phyloP scores from a whole-genome alignment of 2,888 invertebrate species.

The Limnephilus marmoratus region DNA sequence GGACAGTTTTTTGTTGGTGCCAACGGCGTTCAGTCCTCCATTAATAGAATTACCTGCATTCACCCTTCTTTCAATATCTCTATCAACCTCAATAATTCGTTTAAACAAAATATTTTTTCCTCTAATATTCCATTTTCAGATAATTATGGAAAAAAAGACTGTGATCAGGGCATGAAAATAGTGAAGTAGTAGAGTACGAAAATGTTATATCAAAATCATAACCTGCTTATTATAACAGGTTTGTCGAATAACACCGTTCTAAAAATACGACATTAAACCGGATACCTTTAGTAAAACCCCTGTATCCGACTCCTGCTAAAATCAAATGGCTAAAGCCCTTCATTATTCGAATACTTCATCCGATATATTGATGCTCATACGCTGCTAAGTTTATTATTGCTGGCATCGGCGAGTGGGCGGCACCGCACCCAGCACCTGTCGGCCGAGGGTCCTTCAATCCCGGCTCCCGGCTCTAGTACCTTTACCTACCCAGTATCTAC shows the following conservation, averaged over 20 bases:
- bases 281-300: neutral
- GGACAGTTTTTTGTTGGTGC: too few relatives aligned
- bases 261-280: neutral
- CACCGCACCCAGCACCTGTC: neutral
- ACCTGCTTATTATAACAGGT: neutral
- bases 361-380: neutral
- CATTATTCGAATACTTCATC: neutral
- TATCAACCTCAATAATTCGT: too few relatives aligned
- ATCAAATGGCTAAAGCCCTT: neutral
- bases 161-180: too few relatives aligned
- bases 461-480: neutral
- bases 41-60: too few relatives aligned
- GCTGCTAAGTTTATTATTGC: conserved; percentile 39
- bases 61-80: too few relatives aligned
- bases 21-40: too few relatives aligned
- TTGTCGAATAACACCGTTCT: neutral
- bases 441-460: neutral
- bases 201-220: neutral
- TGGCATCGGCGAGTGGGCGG: neutral
- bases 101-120: too few relatives aligned
- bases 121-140: too few relatives aligned
- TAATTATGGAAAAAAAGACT: too few relatives aligned
- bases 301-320: neutral
- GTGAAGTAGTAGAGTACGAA: too few relatives aligned
- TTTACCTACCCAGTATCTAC: too few relatives aligned